Conservation (phyloP, 2,888 invertebrate species). For the Sericinus montela region DNA sequence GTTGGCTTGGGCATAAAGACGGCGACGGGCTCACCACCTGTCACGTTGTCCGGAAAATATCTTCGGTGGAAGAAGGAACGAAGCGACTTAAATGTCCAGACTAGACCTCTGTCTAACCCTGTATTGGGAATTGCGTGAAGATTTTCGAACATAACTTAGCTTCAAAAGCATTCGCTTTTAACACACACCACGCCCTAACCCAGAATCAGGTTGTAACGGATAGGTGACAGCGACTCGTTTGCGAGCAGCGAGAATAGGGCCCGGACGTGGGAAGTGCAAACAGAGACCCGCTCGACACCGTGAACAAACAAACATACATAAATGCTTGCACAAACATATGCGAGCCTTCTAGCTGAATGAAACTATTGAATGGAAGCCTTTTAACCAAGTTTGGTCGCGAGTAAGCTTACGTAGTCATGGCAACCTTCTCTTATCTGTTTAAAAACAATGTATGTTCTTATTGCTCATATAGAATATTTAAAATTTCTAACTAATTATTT, state of each 20-base stretch:
- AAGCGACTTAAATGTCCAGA: too few species aligned
- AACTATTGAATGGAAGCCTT: slow-evolving; percentile 14
- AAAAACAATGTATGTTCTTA: neutral
- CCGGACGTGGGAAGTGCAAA: slow-evolving; percentile 54
- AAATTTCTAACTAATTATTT: too few species aligned
- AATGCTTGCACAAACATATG: slow-evolving; percentile 30
- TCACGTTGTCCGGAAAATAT: too few species aligned
- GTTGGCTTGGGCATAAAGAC: too few species aligned
- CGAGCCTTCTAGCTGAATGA: slow-evolving; percentile 7
- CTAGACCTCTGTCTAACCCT: too few species aligned
- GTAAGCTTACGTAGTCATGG: neutral
- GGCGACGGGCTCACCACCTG: too few species aligned
- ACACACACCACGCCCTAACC: neutral
- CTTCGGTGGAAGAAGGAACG: too few species aligned
- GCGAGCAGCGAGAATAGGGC: slow-evolving; percentile 19
- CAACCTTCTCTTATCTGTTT: neutral
- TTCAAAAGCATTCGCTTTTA: neutral
- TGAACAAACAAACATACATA: slow-evolving; percentile 39
- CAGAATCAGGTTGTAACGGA: neutral
- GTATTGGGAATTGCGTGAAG: too few species aligned
- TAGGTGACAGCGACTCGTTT: neutral
- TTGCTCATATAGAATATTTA: too few species aligned
- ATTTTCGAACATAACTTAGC: too few species aligned
- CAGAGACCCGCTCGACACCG: slow-evolving; percentile 27
- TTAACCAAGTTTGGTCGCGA: neutral